These are phyloP conservation scores for Calonectris borealis DNA, from an alignment of 2,113 vertebrate genomes.

Conservation along the genomic window DNA sequence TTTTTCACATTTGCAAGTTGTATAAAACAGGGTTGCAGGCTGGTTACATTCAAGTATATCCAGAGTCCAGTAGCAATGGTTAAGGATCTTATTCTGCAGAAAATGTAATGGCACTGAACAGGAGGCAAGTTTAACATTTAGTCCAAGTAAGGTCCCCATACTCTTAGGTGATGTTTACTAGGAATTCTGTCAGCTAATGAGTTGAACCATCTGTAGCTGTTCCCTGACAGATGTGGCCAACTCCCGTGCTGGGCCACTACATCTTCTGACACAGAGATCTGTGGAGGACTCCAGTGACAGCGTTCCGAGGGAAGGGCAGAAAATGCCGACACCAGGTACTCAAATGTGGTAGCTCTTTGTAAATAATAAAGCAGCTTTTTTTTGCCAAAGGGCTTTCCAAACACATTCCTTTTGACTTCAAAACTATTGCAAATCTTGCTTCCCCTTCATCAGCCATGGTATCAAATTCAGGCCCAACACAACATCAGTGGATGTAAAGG, in stretches of 20 bases:
- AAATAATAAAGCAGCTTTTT: background rate
- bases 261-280: conserved; percentile 23
- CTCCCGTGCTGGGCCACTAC: conserved; percentile 13
- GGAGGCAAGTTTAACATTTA: conserved; percentile 63
- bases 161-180: conserved; percentile 46
- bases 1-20: background rate
- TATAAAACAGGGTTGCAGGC: background rate
- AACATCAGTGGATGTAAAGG: background rate
- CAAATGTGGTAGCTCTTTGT: background rate
- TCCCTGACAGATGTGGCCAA: conserved; percentile 64
- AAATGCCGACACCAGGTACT: background rate
- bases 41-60: background rate
- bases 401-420: background rate
- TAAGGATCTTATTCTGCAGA: conserved; percentile 19
- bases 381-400: background rate
- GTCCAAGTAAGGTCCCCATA: conserved; percentile 55
- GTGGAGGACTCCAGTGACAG: background rate
- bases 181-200: conserved; percentile 67
- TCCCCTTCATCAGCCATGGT: background rate
- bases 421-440: background rate
- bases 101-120: conserved; percentile 58
- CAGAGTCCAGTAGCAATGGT: background rate
- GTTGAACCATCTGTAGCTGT: conserved; percentile 68
- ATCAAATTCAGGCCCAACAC: background rate
- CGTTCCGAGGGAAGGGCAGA: background rate